A percentile compares a stretch with the other conserved stretches of the same genome.
These are phyloP conservation scores for Apamea crenata DNA, from an alignment of 2,888 invertebrate genomes.

Conservation along the genomic window DNA sequence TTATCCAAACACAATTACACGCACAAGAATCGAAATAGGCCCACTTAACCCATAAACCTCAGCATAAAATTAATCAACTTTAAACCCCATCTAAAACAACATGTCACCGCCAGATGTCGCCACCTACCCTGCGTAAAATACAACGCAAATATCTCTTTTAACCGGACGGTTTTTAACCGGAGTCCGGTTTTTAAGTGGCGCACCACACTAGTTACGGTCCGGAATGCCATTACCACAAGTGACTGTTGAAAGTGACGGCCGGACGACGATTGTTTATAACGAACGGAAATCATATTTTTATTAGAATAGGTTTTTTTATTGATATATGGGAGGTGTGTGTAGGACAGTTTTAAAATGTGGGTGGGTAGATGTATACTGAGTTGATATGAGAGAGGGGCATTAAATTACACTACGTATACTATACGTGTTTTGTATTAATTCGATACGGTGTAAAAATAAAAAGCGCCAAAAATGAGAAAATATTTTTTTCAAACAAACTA, in stretches of 20 bases:
- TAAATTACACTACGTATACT: too few species aligned
- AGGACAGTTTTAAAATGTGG: not conserved
- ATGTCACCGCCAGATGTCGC: constrained; percentile 52
- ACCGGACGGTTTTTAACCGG: constrained; percentile 53
- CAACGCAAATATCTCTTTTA: constrained; percentile 54
- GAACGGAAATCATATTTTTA: constrained; percentile 43
- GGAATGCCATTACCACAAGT: constrained; percentile 59
- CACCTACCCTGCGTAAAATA: constrained; percentile 41
- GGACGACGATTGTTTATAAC: constrained; percentile 46
- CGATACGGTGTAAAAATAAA: too few species aligned
- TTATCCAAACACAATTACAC: not conserved
- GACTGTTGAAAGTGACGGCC: constrained; percentile 45
- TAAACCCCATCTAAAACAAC: constrained; percentile 49
- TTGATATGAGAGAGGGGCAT: too few species aligned
- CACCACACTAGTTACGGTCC: constrained; percentile 48
- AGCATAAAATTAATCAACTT: constrained; percentile 53
- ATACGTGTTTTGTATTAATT: too few species aligned
- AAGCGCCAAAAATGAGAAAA: too few species aligned
- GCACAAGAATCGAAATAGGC: not conserved
- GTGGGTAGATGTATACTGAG: too few species aligned
- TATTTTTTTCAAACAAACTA: too few species aligned
- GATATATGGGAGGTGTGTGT: not conserved
- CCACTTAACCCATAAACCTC: constrained; percentile 6
- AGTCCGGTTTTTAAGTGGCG: constrained; percentile 57
- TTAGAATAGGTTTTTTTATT: constrained; percentile 21